phyloP scores from a whole-genome alignment of 2,797 vertebrate species.

The Xenops minutus region DNA sequence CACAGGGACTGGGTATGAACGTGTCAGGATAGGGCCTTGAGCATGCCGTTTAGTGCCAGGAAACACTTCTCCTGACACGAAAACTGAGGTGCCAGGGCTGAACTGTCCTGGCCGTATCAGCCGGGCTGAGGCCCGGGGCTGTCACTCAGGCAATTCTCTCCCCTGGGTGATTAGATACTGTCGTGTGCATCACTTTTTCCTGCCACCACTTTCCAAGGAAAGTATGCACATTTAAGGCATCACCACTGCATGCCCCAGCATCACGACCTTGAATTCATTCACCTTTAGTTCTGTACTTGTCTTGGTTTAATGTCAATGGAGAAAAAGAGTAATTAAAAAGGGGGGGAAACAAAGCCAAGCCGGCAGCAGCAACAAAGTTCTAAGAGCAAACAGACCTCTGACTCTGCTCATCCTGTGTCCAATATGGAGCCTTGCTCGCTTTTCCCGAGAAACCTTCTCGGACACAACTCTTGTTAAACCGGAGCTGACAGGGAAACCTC shows the following conservation, averaged over 20 bases:
- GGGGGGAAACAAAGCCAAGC: background rate
- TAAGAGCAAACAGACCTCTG: background rate
- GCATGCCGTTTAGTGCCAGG: accelerated
- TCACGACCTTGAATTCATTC: background rate
- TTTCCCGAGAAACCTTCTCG: background rate
- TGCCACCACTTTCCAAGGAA: background rate
- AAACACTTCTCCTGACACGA: background rate
- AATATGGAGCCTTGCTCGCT: background rate
- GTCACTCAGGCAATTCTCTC: too few relatives aligned
- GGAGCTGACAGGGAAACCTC: background rate
- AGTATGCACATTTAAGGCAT: background rate
- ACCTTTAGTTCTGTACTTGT: background rate
- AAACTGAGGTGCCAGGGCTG: background rate
- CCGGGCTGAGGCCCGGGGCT: background rate
- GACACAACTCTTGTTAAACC: background rate
- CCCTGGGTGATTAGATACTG: background rate
- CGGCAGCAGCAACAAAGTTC: background rate
- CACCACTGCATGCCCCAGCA: background rate
- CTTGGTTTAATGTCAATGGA: background rate
- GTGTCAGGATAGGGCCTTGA: background rate
- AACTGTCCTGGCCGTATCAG: background rate
- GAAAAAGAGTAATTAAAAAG: background rate
- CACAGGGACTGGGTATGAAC: background rate
- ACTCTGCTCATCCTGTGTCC: background rate
- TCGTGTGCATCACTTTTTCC: background rate